Conservation (phyloP, 2,113 vertebrate species). For the Nanger granti region DNA sequence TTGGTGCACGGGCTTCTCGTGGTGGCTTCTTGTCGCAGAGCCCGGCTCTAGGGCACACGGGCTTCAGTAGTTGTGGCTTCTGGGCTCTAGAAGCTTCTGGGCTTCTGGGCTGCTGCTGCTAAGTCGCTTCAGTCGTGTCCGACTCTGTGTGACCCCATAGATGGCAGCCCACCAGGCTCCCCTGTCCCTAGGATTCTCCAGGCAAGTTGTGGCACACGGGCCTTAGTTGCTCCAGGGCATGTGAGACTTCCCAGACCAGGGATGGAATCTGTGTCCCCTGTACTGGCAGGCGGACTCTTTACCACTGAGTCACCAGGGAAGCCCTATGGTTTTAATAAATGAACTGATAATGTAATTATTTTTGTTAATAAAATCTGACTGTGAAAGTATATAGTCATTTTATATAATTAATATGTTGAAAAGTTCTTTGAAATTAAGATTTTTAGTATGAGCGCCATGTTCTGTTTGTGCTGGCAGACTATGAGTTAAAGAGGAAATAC, state of each 20-base stretch:
- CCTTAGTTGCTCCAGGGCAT: background rate
- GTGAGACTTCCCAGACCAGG: background rate
- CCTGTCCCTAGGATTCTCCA: too few species aligned
- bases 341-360: background rate
- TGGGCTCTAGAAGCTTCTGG: background rate
- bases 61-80: background rate
- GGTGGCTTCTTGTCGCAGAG: background rate
- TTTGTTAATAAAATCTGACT: background rate
- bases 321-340: background rate
- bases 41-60: accelerated
- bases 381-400: background rate
- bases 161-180: too few species aligned
- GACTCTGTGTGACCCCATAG: too few species aligned
- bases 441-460: background rate
- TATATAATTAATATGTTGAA: background rate
- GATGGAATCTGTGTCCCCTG: background rate
- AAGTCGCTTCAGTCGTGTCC: too few species aligned
- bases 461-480: background rate
- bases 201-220: background rate
- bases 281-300: background rate
- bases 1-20: background rate
- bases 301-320: background rate
- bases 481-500: background rate
- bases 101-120: background rate
- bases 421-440: slow-evolving; percentile 24